A percentile compares a stretch with the other conserved stretches of the same genome.
phyloP scores from a whole-genome alignment of 2,113 vertebrate species.

The Cyrtonyx montezumae region DNA sequence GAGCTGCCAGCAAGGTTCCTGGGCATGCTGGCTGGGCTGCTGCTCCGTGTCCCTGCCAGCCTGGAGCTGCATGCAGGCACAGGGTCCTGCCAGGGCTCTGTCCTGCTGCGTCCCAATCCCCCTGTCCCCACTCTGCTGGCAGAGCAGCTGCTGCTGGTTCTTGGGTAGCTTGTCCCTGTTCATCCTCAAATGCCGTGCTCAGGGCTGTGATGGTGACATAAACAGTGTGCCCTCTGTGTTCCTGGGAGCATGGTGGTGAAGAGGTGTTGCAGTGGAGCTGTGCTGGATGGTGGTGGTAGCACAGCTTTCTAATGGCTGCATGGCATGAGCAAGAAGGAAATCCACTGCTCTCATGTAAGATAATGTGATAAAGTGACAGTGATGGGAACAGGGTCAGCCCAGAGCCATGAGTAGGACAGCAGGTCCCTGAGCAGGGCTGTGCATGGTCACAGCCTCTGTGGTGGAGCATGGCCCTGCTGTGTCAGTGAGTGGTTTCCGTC shows the following conservation, averaged over 20 bases:
- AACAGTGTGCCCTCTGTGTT: background rate
- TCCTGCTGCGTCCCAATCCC: background rate
- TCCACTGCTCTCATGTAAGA: background rate
- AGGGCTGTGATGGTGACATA: background rate
- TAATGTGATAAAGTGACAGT: background rate
- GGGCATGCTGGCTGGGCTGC: background rate
- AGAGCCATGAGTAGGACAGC: background rate
- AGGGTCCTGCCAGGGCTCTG: background rate
- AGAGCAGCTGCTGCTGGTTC: background rate
- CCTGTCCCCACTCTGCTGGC: background rate
- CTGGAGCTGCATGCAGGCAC: background rate
- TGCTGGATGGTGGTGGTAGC: background rate
- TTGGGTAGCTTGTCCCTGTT: background rate
- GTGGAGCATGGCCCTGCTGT: background rate
- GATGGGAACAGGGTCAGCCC: background rate
- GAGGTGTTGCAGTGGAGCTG: background rate
- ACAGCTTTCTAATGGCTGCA: background rate
- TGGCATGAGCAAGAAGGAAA: background rate
- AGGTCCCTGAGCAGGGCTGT: background rate
- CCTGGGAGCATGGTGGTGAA: background rate
- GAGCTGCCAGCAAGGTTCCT: background rate
- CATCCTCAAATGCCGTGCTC: too few relatives aligned
- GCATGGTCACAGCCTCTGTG: background rate
- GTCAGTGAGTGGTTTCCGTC: background rate
- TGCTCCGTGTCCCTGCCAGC: rapidly evolving